Evolutionary conservation across 2,888 invertebrate species (phyloP).

Genomic region (Meloe dianella): DNA sequence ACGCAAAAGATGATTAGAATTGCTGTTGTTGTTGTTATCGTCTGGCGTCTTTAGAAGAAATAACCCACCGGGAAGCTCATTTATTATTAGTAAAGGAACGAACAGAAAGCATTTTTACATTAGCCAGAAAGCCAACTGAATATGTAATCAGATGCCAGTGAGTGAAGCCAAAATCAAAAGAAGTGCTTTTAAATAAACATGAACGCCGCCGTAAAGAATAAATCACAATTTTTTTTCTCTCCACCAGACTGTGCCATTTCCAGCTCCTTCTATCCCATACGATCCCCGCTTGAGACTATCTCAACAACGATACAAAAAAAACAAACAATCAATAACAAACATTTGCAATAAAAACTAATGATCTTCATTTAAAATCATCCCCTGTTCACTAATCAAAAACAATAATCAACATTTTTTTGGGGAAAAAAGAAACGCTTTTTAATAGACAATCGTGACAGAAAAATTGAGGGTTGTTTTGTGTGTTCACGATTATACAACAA

Average conservation of each 20-base stretch:
- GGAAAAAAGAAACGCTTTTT: conserved; percentile 20
- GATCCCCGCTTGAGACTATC: not conserved
- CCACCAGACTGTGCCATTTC: not conserved
- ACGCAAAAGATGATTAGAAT: too few relatives aligned
- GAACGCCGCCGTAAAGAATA: conserved; percentile 39
- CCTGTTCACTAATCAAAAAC: not conserved
- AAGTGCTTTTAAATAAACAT: conserved; percentile 51
- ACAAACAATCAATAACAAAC: not conserved
- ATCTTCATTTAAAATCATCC: not conserved
- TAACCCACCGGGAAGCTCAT: conserved; percentile 42
- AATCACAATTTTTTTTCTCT: conserved; percentile 33
- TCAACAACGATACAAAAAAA: not conserved
- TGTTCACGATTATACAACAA: not conserved
- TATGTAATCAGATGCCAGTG: conserved; percentile 50
- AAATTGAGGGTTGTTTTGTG: conserved; percentile 9
- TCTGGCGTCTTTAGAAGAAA: conserved; percentile 33
- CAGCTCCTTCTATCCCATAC: not conserved
- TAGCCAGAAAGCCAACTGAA: conserved; percentile 51
- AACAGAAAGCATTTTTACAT: conserved; percentile 54
- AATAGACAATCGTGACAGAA: conserved; percentile 17
- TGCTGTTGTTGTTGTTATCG: conserved; percentile 28
- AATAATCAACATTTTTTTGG: not conserved
- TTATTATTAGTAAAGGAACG: conserved; percentile 52
- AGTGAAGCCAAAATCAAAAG: conserved; percentile 51
- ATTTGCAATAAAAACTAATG: not conserved